These are phyloP conservation scores for Fragum whitleyi DNA, from an alignment of 2,888 invertebrate genomes.

Conservation along the genomic window DNA sequence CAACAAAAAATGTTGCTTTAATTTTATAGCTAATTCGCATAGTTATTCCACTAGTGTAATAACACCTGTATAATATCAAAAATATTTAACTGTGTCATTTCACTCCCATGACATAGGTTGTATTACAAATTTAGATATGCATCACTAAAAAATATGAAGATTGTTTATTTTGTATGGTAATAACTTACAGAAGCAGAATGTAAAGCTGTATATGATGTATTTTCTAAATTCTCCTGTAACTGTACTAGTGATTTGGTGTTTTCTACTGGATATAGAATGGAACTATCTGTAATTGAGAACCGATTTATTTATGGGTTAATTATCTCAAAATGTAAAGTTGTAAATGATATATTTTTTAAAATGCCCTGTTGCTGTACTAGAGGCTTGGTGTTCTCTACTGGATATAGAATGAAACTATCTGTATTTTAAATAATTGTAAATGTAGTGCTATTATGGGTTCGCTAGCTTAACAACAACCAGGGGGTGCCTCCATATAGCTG, in stretches of 20 bases:
- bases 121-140: too few relatives aligned
- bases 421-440: slow-evolving; percentile 75
- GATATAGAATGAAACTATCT: slow-evolving; percentile 90
- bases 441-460: too few relatives aligned
- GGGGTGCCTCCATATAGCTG: too few relatives aligned
- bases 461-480: too few relatives aligned
- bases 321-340: slow-evolving; percentile 76
- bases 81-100: too few relatives aligned
- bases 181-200: slow-evolving; percentile 80
- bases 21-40: too few relatives aligned
- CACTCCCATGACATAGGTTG: too few relatives aligned
- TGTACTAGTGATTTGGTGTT: slow-evolving; percentile 92
- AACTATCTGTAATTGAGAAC: slow-evolving; percentile 87
- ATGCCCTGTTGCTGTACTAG: slow-evolving; percentile 92
- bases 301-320: background rate
- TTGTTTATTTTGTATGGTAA: background rate
- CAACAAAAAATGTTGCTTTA: too few relatives aligned
- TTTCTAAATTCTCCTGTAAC: slow-evolving; percentile 90
- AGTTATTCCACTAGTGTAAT: too few relatives aligned
- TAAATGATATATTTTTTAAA: slow-evolving; percentile 89
- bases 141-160: too few relatives aligned
- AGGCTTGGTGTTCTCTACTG: slow-evolving; percentile 91
- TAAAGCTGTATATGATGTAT: slow-evolving; percentile 87
- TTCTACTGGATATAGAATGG: slow-evolving; percentile 91
- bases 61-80: too few relatives aligned